A percentile compares a stretch with the other conserved stretches of the same genome.
phyloP scores from a whole-genome alignment of 2,888 invertebrate genomes.

The Amphimallon solstitiale region DNA sequence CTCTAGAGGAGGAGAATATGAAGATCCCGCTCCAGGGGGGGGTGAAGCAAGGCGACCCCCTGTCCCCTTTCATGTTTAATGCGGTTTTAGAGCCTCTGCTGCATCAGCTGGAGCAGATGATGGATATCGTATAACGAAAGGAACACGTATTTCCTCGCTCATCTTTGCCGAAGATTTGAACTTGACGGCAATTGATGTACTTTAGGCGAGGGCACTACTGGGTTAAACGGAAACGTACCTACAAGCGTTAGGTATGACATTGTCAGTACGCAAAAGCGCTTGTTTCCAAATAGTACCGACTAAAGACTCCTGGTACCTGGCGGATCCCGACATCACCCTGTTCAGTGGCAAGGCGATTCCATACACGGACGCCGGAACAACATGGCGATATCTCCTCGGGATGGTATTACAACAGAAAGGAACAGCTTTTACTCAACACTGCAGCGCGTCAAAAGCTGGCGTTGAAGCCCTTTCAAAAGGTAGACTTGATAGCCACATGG shows the following conservation, averaged over 20 bases:
- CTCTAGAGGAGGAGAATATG: slow-evolving; percentile 40
- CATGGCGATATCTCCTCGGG: slow-evolving; percentile 52
- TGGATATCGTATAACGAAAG: slow-evolving; percentile 41
- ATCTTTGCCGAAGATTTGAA: slow-evolving; percentile 58
- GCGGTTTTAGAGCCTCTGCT: slow-evolving; percentile 52
- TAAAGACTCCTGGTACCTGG: slow-evolving; percentile 51
- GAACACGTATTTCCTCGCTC: slow-evolving; percentile 47
- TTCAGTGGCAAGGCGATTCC: slow-evolving; percentile 44
- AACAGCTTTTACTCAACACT: slow-evolving; percentile 44
- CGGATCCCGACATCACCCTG: slow-evolving; percentile 48
- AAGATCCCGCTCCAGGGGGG: slow-evolving; percentile 53
- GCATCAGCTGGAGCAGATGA: slow-evolving; percentile 44
- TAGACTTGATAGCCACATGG: slow-evolving; percentile 54
- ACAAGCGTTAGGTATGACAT: slow-evolving; percentile 49
- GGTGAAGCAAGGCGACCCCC: slow-evolving; percentile 60
- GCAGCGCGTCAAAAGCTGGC: slow-evolving; percentile 50
- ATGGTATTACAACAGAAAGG: slow-evolving; percentile 42
- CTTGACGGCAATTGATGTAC: slow-evolving; percentile 53
- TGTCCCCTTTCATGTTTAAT: slow-evolving; percentile 59
- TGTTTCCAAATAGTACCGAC: slow-evolving; percentile 44
- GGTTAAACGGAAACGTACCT: slow-evolving; percentile 46
- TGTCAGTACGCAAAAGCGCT: slow-evolving; percentile 41
- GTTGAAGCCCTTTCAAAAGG: slow-evolving; percentile 58
- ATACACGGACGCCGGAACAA: slow-evolving; percentile 44
- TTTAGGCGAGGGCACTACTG: slow-evolving; percentile 51